Percentiles rank a stretch among this genome's conserved stretches.
These are phyloP conservation scores for Eilema caniola DNA, from an alignment of 2,888 invertebrate species.

Conservation along the genomic window DNA sequence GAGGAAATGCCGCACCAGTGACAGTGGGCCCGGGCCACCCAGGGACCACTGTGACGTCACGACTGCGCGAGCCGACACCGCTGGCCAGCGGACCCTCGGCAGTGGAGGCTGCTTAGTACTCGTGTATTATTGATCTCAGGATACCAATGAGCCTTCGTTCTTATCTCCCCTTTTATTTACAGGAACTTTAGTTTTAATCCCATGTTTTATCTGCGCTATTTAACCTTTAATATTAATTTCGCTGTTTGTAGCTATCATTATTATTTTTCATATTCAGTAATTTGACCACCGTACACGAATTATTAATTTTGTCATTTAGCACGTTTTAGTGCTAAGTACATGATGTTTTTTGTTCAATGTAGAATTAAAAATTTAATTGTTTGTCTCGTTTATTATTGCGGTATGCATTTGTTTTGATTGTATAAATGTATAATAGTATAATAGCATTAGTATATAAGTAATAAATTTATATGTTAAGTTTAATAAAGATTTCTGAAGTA, in stretches of 20 bases:
- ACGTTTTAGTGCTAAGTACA: slow-evolving; percentile 74
- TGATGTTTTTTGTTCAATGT: slow-evolving; percentile 37
- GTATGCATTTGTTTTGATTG: slow-evolving; percentile 72
- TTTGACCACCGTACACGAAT: slow-evolving; percentile 41
- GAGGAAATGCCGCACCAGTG: slow-evolving; percentile 82
- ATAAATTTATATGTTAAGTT: slow-evolving; percentile 68
- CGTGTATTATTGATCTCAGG: slow-evolving; percentile 64
- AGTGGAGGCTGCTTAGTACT: slow-evolving; percentile 16
- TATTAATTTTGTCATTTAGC: slow-evolving; percentile 43
- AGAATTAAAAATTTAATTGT: slow-evolving; percentile 41
- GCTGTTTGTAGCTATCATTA: slow-evolving; percentile 15
- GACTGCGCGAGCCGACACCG: slow-evolving; percentile 17
- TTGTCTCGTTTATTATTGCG: slow-evolving; percentile 45
- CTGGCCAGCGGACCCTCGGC: slow-evolving; percentile 6
- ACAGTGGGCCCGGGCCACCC: slow-evolving; percentile 46
- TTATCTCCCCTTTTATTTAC: slow-evolving; percentile 42
- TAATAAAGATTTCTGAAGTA: slow-evolving; percentile 74
- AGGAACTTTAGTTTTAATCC: slow-evolving; percentile 43
- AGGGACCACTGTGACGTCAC: slow-evolving; percentile 45
- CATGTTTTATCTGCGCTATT: slow-evolving; percentile 40
- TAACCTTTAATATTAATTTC: slow-evolving; percentile 28
- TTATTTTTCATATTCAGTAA: background rate
- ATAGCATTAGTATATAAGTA: slow-evolving; percentile 70
- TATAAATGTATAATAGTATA: slow-evolving; percentile 74
- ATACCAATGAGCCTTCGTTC: slow-evolving; percentile 65